Evolutionary conservation across 2,797 vertebrate genomes (phyloP).

Genomic region (Petrocephalus schoutedeni): DNA sequence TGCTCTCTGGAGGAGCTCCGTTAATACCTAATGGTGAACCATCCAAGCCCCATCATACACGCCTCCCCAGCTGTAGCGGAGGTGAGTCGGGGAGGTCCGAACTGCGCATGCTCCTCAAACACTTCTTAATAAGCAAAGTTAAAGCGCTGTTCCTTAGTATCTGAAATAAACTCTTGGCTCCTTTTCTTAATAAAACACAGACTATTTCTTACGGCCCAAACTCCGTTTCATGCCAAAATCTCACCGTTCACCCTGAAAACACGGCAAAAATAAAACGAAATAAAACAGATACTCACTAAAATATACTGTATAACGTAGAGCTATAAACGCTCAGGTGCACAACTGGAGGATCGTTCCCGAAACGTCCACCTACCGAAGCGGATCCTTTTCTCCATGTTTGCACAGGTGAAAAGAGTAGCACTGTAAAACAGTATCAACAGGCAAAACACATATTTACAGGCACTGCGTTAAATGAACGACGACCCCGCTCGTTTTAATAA

Average conservation of each 20-base stretch:
- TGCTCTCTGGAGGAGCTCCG: background rate
- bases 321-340: background rate
- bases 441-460: background rate
- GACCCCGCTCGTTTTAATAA: background rate
- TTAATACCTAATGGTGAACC: background rate
- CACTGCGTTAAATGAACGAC: background rate
- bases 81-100: background rate
- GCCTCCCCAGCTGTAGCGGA: background rate
- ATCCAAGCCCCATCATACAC: background rate
- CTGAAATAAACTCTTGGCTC: background rate
- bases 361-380: background rate
- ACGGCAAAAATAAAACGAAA: background rate
- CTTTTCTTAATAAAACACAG: background rate
- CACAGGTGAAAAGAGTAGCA: background rate
- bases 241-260: background rate
- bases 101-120: background rate
- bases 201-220: too few species aligned
- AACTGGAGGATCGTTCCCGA: background rate
- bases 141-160: background rate
- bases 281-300: background rate
- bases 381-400: background rate
- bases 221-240: too few species aligned
- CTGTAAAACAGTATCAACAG: background rate
- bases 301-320: background rate
- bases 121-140: background rate